phyloP scores from a whole-genome alignment of 2,888 invertebrate species.

The Boloria selene region DNA sequence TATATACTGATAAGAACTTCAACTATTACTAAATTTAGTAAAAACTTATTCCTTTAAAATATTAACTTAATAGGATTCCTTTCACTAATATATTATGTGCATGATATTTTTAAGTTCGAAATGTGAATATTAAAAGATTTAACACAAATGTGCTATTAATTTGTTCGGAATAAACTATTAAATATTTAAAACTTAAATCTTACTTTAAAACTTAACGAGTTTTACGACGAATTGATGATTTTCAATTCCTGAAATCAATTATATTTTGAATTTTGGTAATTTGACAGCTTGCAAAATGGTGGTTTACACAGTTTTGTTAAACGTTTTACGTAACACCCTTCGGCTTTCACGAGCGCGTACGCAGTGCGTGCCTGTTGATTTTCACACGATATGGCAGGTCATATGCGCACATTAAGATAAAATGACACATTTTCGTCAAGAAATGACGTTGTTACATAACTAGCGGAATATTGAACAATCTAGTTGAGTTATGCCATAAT shows the following conservation, averaged over 20 bases:
- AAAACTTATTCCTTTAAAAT: too few species aligned
- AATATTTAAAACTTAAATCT: not conserved
- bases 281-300: constrained; percentile 18
- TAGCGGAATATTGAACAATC: constrained; percentile 14
- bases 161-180: too few species aligned
- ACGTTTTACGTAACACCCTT: constrained; percentile 56
- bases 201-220: not conserved
- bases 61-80: too few species aligned
- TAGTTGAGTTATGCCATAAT: not conserved
- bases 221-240: too few species aligned
- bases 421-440: constrained; percentile 38
- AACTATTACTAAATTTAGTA: too few species aligned
- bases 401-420: constrained; percentile 34
- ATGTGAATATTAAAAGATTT: too few species aligned
- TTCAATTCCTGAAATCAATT: constrained; percentile 11
- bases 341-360: constrained; percentile 65
- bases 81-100: too few species aligned
- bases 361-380: constrained; percentile 62
- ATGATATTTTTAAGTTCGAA: too few species aligned
- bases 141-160: too few species aligned
- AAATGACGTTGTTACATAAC: constrained; percentile 29
- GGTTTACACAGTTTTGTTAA: constrained; percentile 25
- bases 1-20: too few species aligned
- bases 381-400: constrained; percentile 55
- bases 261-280: constrained; percentile 13